Conservation (phyloP, 2,797 vertebrate genomes). For the Acrossocheilus wenchowensis region DNA sequence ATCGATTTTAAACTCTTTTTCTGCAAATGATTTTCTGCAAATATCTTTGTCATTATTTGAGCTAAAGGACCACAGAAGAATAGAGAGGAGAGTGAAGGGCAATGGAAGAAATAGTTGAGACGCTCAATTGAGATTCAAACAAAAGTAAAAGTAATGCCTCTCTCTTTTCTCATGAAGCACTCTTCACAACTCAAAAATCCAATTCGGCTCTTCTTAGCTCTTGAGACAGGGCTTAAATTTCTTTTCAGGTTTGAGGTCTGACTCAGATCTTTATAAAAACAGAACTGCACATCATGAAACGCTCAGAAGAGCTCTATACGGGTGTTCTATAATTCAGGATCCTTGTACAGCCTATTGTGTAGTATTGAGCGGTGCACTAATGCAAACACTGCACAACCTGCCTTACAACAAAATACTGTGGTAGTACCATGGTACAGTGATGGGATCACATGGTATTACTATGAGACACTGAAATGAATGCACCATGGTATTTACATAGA, state of each 20-base stretch:
- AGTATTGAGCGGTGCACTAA: neutral
- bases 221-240: neutral
- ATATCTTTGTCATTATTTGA: neutral
- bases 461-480: neutral
- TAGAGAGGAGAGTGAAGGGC: neutral
- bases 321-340: conserved; percentile 24
- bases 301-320: neutral
- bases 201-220: neutral
- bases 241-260: neutral
- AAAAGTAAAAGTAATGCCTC: neutral
- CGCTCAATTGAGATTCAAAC: neutral
- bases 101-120: neutral
- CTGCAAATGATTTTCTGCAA: neutral
- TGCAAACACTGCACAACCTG: neutral
- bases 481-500: neutral
- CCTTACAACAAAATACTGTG: neutral
- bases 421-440: neutral
- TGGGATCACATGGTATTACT: neutral
- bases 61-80: neutral
- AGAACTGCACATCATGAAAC: neutral
- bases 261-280: conserved; percentile 26
- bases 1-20: neutral
- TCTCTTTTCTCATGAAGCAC: conserved; percentile 1
- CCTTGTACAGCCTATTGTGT: neutral
- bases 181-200: conserved; percentile 19